Conservation (phyloP, 2,113 vertebrate genomes). For the Tenebrosternarchus preto region DNA sequence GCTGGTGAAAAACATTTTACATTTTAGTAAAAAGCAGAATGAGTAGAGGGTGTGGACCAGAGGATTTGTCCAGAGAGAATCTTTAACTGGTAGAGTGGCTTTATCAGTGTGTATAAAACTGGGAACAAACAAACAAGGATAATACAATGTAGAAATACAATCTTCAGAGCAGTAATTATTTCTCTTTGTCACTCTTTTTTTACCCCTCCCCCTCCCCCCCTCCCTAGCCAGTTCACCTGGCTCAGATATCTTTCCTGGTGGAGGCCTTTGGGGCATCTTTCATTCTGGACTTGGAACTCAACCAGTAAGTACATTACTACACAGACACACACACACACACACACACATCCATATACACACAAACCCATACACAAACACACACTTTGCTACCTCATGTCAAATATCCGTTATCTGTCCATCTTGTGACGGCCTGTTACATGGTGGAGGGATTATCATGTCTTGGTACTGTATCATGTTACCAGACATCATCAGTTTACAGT, state of each 20-base stretch:
- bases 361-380: conserved; percentile 13
- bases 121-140: no score
- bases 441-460: no score
- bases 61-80: no score
- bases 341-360: conserved; percentile 10
- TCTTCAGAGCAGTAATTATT: not conserved
- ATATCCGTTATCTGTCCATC: not conserved
- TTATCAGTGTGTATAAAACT: no score
- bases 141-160: not conserved
- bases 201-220: not conserved
- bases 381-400: no score
- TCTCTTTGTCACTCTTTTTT: not conserved
- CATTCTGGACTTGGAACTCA: conserved; percentile 87
- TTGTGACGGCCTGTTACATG: not conserved
- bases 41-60: no score
- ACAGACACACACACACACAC: conserved; percentile 10
- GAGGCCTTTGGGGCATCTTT: conserved; percentile 82
- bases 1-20: no score
- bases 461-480: no score
- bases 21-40: no score
- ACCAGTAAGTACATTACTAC: conserved; percentile 81
- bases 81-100: no score
- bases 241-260: conserved; percentile 86
- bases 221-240: conserved; percentile 83
- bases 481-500: no score